Evolutionary conservation across 2,888 invertebrate species (phyloP).

Genomic region (Heliothis peltigera): DNA sequence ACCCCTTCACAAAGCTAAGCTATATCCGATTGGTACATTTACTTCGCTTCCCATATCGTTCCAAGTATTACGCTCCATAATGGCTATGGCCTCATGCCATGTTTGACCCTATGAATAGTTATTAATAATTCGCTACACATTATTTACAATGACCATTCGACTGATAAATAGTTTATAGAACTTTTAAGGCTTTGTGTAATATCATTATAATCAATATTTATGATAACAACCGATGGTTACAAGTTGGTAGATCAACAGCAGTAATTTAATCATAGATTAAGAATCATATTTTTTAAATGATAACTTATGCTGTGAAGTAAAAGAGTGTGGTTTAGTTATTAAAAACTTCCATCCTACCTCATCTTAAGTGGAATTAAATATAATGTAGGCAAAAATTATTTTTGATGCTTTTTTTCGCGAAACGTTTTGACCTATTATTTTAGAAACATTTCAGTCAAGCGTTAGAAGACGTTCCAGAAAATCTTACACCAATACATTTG

Average conservation of each 20-base stretch:
- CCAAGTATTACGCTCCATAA: slow-evolving; percentile 9
- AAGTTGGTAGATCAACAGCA: neutral
- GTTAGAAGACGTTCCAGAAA: too few species aligned
- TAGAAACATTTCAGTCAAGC: too few species aligned
- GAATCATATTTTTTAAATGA: neutral
- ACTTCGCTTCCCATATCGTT: slow-evolving; percentile 28
- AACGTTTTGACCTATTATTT: too few species aligned
- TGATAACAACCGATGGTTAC: slow-evolving; percentile 12
- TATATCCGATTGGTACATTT: slow-evolving; percentile 1
- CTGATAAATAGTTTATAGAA: slow-evolving; percentile 44
- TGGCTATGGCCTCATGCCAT: slow-evolving; percentile 21
- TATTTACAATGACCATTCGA: slow-evolving; percentile 46
- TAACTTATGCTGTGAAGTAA: neutral
- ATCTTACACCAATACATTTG: too few species aligned
- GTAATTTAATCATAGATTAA: neutral
- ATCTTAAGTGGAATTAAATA: too few species aligned
- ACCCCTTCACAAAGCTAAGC: neutral
- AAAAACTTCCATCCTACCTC: neutral
- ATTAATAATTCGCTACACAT: slow-evolving; percentile 54
- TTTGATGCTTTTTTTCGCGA: too few species aligned
- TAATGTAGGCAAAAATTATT: too few species aligned
- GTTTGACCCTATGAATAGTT: slow-evolving; percentile 27
- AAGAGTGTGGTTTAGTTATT: too few species aligned
- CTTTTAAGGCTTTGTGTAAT: slow-evolving; percentile 33
- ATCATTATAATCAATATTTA: too few species aligned